Conservation (phyloP, 1,140 invertebrate species). For the Andrena cerasifolii region DNA sequence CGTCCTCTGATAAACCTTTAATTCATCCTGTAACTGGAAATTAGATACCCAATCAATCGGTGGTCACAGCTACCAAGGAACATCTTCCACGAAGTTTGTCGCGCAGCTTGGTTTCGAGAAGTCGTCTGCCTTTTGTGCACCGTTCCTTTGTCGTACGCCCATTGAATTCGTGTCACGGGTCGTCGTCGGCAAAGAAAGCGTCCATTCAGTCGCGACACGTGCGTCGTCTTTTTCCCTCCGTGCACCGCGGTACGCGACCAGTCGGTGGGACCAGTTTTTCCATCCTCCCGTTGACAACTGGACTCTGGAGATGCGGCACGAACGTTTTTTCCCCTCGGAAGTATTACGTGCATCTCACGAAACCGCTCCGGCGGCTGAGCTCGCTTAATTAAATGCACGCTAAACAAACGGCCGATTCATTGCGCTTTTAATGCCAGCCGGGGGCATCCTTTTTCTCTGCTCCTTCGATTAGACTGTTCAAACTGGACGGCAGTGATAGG, state of each 20-base stretch:
- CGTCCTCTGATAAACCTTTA: not conserved
- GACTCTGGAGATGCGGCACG: slow-evolving; percentile 7
- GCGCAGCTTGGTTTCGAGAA: not conserved
- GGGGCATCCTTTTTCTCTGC: no score
- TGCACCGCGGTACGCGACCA: slow-evolving; percentile 14
- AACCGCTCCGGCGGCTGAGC: not conserved
- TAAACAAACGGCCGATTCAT: not conserved
- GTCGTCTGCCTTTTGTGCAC: slow-evolving; percentile 24
- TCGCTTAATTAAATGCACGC: not conserved
- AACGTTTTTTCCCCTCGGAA: not conserved
- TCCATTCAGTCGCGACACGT: slow-evolving; percentile 44
- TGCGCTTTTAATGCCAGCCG: no score
- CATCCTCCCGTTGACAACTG: not conserved
- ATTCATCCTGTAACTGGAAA: not conserved
- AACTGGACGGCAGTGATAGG: no score
- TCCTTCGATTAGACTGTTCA: no score
- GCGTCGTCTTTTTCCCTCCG: slow-evolving; percentile 30
- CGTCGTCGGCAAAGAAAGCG: slow-evolving; percentile 40
- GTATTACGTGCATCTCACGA: slow-evolving; percentile 18
- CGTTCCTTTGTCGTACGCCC: slow-evolving; percentile 22
- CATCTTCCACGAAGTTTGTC: not conserved
- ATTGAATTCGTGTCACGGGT: slow-evolving; percentile 53
- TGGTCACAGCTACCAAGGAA: slow-evolving; percentile 38
- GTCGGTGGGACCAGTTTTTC: slow-evolving; percentile 31
- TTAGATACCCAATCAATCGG: slow-evolving; percentile 27